Evolutionary conservation across 2,888 invertebrate genomes (phyloP).

Genomic region (Pardosa pseudoannulata): DNA sequence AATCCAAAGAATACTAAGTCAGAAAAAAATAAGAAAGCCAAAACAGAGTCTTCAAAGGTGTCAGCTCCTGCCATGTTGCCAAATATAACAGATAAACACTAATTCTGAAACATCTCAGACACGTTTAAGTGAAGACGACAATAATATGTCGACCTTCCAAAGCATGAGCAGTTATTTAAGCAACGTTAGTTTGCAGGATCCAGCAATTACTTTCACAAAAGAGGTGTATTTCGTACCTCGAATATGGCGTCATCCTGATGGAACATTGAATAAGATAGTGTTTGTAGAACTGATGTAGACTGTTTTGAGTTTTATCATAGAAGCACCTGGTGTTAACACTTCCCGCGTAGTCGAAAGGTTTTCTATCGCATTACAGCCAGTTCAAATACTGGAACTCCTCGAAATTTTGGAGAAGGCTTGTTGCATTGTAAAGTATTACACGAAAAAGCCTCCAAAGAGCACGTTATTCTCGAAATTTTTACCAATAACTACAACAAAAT

Average conservation of each 20-base stretch:
- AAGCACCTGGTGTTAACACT: constrained; percentile 82
- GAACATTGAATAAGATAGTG: constrained; percentile 83
- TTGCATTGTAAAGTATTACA: constrained; percentile 80
- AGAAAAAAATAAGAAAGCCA: not conserved
- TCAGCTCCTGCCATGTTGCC: not conserved
- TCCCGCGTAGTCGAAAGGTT: constrained; percentile 81
- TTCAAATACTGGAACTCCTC: constrained; percentile 82
- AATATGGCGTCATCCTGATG: constrained; percentile 88
- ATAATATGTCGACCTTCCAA: too few species aligned
- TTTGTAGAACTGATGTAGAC: constrained; percentile 84
- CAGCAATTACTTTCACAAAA: constrained; percentile 9
- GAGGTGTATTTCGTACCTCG: constrained; percentile 77
- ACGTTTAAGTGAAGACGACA: too few species aligned
- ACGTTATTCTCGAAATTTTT: constrained; percentile 52
- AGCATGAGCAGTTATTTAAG: too few species aligned
- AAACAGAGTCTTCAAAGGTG: not conserved
- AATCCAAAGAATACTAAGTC: constrained; percentile 13
- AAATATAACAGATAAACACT: not conserved
- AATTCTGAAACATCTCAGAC: too few species aligned
- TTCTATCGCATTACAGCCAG: constrained; percentile 83
- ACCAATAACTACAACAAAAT: constrained; percentile 6
- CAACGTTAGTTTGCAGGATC: not conserved
- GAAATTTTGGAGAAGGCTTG: constrained; percentile 81
- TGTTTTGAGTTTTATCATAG: constrained; percentile 83
- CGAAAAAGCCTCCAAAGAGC: constrained; percentile 73